Evolutionary conservation across 1,140 invertebrate genomes (phyloP).

Genomic region (Drosophila nasuta): DNA sequence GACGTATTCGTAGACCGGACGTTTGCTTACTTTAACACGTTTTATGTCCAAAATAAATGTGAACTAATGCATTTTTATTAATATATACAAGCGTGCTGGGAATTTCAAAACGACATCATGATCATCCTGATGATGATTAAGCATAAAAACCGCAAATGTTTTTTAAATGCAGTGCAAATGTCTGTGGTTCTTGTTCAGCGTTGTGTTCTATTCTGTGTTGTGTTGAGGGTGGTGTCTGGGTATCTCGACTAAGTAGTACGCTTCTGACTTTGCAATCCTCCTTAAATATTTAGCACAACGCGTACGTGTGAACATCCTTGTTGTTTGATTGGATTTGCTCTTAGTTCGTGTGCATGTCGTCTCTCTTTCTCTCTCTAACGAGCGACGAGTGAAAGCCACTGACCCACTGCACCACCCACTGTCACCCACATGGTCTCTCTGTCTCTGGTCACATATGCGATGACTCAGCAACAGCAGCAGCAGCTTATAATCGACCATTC

Average conservation of each 20-base stretch:
- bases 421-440: neutral
- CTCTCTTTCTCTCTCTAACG: slow-evolving; percentile 12
- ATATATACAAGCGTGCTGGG: slow-evolving; percentile 83
- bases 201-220: neutral
- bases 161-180: slow-evolving; percentile 83
- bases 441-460: slow-evolving; percentile 27
- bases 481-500: slow-evolving; percentile 47
- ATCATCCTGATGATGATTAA: slow-evolving; percentile 73
- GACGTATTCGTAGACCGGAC: neutral
- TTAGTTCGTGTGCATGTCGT: neutral
- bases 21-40: slow-evolving; percentile 75
- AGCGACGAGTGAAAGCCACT: slow-evolving; percentile 31
- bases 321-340: slow-evolving; percentile 60
- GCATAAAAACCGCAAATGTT: slow-evolving; percentile 82
- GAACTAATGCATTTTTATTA: slow-evolving; percentile 84
- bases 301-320: slow-evolving; percentile 64
- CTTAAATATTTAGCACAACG: slow-evolving; percentile 75
- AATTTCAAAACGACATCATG: slow-evolving; percentile 54
- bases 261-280: slow-evolving; percentile 49
- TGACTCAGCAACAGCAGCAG: slow-evolving; percentile 31
- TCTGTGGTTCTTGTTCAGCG: slow-evolving; percentile 4
- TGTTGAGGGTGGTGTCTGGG: neutral
- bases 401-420: slow-evolving; percentile 36
- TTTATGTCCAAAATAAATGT: slow-evolving; percentile 83
- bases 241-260: slow-evolving; percentile 63